These are phyloP conservation scores for Desmodus rotundus DNA, from an alignment of 2,113 vertebrate genomes.

Conservation along the genomic window DNA sequence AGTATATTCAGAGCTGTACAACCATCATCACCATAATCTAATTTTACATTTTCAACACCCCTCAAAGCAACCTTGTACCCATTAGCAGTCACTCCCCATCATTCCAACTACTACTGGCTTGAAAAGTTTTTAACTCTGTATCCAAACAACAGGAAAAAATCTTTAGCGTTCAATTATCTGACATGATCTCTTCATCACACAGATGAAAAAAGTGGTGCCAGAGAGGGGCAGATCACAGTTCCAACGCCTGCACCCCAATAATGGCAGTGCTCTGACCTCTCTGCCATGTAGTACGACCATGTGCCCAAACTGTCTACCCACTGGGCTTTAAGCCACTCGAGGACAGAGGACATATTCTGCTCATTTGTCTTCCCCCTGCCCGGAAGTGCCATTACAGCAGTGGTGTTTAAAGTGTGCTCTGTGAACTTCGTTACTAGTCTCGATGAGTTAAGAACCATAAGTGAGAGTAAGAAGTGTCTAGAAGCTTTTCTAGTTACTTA, in stretches of 20 bases:
- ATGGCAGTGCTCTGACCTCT: neutral
- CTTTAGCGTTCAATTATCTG: neutral
- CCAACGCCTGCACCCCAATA: neutral
- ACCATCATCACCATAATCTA: neutral
- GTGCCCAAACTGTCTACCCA: neutral
- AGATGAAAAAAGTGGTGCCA: neutral
- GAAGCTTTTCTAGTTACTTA: neutral
- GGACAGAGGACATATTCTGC: constrained; percentile 10
- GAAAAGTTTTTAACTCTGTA: neutral
- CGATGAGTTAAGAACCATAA: neutral
- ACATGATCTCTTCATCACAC: neutral
- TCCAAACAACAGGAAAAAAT: neutral
- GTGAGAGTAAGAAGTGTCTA: neutral
- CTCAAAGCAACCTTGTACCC: neutral
- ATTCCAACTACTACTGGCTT: neutral
- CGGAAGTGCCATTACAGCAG: neutral
- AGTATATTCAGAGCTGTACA: neutral
- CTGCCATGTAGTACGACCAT: neutral
- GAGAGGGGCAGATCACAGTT: neutral
- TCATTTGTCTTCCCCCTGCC: neutral
- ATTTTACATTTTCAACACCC: constrained; percentile 14
- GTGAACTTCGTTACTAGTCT: neutral
- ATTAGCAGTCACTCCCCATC: neutral
- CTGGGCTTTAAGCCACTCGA: neutral
- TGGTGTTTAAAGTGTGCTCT: neutral